These are phyloP conservation scores for Drosophila rellima DNA, from an alignment of 2,888 invertebrate genomes.

Conservation along the genomic window DNA sequence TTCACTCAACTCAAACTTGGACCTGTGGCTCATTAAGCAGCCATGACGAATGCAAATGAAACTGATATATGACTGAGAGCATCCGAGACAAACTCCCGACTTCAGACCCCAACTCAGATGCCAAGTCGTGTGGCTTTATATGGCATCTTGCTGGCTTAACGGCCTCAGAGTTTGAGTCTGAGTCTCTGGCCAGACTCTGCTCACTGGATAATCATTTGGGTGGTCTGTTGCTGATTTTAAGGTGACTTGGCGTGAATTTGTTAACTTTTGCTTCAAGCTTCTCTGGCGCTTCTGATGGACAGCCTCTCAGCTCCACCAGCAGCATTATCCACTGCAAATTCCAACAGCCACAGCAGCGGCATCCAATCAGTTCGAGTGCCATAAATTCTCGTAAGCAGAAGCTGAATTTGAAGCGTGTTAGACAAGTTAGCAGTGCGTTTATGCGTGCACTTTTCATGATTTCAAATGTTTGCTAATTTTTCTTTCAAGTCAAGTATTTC, in stretches of 20 bases:
- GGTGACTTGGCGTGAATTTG: constrained; percentile 85
- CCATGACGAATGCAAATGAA: constrained; percentile 83
- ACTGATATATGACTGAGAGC: constrained; percentile 74
- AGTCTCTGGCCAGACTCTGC: constrained; percentile 15
- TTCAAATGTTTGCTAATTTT: not conserved
- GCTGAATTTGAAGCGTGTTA: constrained; percentile 32
- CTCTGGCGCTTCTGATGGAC: constrained; percentile 59
- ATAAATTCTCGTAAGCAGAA: constrained; percentile 51
- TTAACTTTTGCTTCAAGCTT: constrained; percentile 82
- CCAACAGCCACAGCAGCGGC: constrained; percentile 31
- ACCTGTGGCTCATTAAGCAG: constrained; percentile 82
- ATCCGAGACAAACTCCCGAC: constrained; percentile 12
- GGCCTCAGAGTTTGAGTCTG: constrained; percentile 25
- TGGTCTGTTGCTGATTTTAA: constrained; percentile 80
- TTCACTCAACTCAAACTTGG: constrained; percentile 69
- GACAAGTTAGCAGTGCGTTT: constrained; percentile 25
- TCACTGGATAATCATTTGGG: constrained; percentile 70
- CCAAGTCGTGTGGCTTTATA: constrained; percentile 64
- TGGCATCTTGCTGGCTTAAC: constrained; percentile 65
- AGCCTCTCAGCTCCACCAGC: constrained; percentile 27
- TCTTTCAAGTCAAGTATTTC: not conserved
- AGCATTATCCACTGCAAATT: constrained; percentile 7
- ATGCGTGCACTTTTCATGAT: constrained; percentile 25
- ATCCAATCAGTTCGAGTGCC: constrained; percentile 55
- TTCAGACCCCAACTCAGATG: constrained; percentile 27